Conservation (phyloP, 2,888 invertebrate genomes). For the Nipponacmea schrenckii region DNA sequence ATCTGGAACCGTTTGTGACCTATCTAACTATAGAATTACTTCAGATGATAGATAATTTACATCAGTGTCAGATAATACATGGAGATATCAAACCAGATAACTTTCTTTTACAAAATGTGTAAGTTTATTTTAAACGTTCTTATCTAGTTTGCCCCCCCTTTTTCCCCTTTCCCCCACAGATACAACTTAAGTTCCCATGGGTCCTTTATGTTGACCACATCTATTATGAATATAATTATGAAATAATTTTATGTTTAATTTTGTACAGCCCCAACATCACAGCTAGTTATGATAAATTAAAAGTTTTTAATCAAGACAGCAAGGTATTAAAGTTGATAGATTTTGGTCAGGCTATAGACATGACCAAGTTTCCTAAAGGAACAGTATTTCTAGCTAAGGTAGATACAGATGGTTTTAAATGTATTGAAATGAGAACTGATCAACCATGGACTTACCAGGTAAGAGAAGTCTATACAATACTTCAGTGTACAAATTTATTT, state of each 20-base stretch:
- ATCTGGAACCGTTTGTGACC: slow-evolving; percentile 74
- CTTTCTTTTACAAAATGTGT: slow-evolving; percentile 75
- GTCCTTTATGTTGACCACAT: too few species aligned
- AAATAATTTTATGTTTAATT: neutral
- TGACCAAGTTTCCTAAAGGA: slow-evolving; percentile 82
- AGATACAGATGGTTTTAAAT: slow-evolving; percentile 70
- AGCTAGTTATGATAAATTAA: slow-evolving; percentile 15
- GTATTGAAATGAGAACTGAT: slow-evolving; percentile 87
- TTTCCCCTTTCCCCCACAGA: too few species aligned
- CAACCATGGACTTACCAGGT: slow-evolving; percentile 90
- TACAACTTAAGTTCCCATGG: too few species aligned
- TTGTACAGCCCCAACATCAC: slow-evolving; percentile 12
- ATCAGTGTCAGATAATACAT: slow-evolving; percentile 89
- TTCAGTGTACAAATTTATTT: too few species aligned
- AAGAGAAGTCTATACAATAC: too few species aligned
- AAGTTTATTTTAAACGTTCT: slow-evolving; percentile 32
- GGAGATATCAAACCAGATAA: slow-evolving; percentile 97
- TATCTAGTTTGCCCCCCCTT: neutral
- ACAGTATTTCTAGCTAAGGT: slow-evolving; percentile 78
- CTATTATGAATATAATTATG: too few species aligned
- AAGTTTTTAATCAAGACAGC: slow-evolving; percentile 40
- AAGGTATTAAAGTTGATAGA: slow-evolving; percentile 86
- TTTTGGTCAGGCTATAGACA: slow-evolving; percentile 93
- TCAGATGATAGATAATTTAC: slow-evolving; percentile 84
- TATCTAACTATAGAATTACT: slow-evolving; percentile 85